These are phyloP conservation scores for Pantherophis guttatus DNA, from an alignment of 2,113 vertebrate species.

Conservation along the genomic window DNA sequence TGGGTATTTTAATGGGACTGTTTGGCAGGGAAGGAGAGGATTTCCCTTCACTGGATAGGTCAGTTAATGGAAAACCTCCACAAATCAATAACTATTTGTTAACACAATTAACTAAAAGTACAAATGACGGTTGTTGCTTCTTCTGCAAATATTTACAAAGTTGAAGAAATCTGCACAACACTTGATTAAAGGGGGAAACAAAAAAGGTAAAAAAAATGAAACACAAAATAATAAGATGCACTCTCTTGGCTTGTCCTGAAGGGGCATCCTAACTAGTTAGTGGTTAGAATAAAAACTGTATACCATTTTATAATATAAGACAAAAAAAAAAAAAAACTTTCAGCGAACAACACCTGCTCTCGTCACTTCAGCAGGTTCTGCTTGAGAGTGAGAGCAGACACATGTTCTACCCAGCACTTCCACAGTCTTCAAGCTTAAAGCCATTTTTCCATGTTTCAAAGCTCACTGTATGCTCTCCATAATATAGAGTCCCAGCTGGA, in stretches of 20 bases:
- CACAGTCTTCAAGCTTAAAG: constrained; percentile 79
- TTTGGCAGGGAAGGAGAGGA: constrained; percentile 38
- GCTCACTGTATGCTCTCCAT: constrained; percentile 68
- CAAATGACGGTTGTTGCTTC: constrained; percentile 60
- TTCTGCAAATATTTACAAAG: constrained; percentile 80
- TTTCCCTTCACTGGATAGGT: constrained; percentile 56
- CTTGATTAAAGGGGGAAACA: constrained; percentile 73
- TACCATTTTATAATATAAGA: constrained; percentile 81
- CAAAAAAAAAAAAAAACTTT: constrained; percentile 63
- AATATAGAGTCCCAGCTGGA: constrained; percentile 63
- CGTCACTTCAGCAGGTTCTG: constrained; percentile 74
- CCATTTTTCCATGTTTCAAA: constrained; percentile 68
- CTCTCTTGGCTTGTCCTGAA: constrained; percentile 78
- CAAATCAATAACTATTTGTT: constrained; percentile 73
- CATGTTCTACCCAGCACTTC: constrained; percentile 70
- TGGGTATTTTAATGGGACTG: constrained; percentile 48
- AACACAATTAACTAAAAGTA: constrained; percentile 70
- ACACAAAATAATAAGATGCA: constrained; percentile 32
- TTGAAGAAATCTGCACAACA: constrained; percentile 78
- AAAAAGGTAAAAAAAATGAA: constrained; percentile 54
- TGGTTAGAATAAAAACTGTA: constrained; percentile 86
- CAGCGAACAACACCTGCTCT: constrained; percentile 74
- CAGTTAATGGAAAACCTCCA: constrained; percentile 62
- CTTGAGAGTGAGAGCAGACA: constrained; percentile 70
- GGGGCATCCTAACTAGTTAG: constrained; percentile 83